Conservation (phyloP, 2,888 invertebrate species). For the Trichopoda pennipes region DNA sequence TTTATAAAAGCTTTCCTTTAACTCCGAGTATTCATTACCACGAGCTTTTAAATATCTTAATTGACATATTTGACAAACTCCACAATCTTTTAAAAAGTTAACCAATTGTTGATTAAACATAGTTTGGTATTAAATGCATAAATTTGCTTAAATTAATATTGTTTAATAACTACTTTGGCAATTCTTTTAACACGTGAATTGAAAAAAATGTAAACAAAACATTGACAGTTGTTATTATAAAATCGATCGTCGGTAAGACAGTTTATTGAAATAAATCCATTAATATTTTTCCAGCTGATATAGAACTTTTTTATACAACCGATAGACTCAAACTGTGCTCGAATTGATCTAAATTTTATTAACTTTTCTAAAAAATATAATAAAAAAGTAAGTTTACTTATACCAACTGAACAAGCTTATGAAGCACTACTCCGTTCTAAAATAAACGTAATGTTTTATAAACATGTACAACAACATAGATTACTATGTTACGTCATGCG, state of each 20-base stretch:
- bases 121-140: neutral
- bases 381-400: conserved; percentile 16
- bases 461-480: neutral
- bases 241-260: conserved; percentile 10
- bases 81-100: conserved; percentile 82
- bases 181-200: conserved; percentile 46
- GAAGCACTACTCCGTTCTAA: neutral
- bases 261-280: neutral
- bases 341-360: too few relatives aligned
- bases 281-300: neutral
- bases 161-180: conserved; percentile 6
- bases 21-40: conserved; percentile 83
- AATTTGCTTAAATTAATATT: neutral
- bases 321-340: too few relatives aligned
- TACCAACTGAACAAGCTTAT: neutral
- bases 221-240: conserved; percentile 2
- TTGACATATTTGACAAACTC: conserved; percentile 86
- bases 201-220: conserved; percentile 10
- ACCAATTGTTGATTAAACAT: conserved; percentile 82
- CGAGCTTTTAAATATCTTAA: conserved; percentile 85
- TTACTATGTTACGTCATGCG: conserved; percentile 75
- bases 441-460: too few relatives aligned
- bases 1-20: conserved; percentile 81
- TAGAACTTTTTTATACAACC: neutral
- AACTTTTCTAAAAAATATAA: too few relatives aligned